Conservation (phyloP, 1,140 invertebrate genomes). For the Ctenoplectra terminalis region DNA sequence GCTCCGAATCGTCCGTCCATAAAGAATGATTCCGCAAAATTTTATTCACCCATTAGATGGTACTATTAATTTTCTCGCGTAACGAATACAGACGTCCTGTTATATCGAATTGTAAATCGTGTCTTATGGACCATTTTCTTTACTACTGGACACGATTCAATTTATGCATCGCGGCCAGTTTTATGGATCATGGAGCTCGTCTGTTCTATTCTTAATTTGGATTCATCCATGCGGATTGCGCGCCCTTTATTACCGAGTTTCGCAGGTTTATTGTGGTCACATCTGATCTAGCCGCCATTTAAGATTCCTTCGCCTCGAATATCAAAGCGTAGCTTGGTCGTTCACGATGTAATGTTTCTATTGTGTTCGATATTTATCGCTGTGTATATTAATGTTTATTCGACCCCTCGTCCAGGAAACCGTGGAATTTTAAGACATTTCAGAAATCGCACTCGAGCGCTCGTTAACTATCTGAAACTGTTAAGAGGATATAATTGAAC, state of each 20-base stretch:
- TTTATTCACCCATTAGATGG: background rate
- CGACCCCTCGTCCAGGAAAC: too few relatives aligned
- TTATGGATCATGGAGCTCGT: background rate
- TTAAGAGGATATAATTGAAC: too few relatives aligned
- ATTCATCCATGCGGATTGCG: background rate
- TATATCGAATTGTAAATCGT: background rate
- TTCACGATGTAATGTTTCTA: background rate
- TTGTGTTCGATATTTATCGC: background rate
- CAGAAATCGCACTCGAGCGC: too few relatives aligned
- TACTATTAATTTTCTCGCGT: background rate
- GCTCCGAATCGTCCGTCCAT: background rate
- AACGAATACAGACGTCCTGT: background rate
- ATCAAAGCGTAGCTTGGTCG: background rate
- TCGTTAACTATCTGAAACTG: too few relatives aligned
- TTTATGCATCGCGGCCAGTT: conserved; percentile 6
- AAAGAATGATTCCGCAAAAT: too few relatives aligned
- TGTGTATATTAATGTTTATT: too few relatives aligned
- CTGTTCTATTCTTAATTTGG: conserved; percentile 16
- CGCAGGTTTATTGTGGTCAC: background rate
- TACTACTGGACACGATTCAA: conserved; percentile 9
- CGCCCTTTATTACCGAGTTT: conserved; percentile 7
- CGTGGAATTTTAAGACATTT: too few relatives aligned
- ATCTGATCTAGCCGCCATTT: background rate
- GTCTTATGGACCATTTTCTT: background rate
- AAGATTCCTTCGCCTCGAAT: background rate